Base-by-base conservation (phyloP, 2,113 vertebrate genomes). In the Cyanocitta stelleri region DNA sequence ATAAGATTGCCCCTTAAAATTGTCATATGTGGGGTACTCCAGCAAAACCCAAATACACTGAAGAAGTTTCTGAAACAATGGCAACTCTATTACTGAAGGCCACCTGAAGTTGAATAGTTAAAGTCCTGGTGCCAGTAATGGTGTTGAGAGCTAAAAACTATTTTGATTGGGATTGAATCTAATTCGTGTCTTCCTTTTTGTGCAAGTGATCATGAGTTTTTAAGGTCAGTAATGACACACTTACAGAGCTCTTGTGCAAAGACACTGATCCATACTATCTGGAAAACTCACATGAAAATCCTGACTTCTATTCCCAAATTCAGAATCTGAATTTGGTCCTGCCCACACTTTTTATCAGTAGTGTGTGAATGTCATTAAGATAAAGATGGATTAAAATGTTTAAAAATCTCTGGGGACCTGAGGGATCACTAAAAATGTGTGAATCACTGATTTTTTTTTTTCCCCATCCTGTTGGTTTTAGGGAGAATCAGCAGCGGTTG, bases 401-500 rank as follows among this genome's bases (percentile, higher is more conserved):
- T 35, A 41, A 69, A 80, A 92, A 69, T 6, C 29, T 64, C 16
- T 74, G 51, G 35, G 37, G 17, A 87, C 32, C 26, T 61, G 32
- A 16, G 43, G 17, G 9, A 73, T 75, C 24, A 76, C 43, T 63
- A 59, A 54, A 84, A 75, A 61, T 4, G 3, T 33, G 26, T 46
- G 79, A 92, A 52, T 74, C 23, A 43, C 30, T 91, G 52, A 64
- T 43, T 61, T 79, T 49, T 35, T 35, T 11, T 35, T 35, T 11
- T 20, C 5, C 23, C 7, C 27, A 33, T 90, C 17, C 37, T 89
- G 10, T 59, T 82, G 8, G 91, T 90, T 94, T 35, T 96, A 99
- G 99, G 91, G 99, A 99, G 97, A 99, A 99, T 95, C 99, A 99
- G 97, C 99, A 99, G 97, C 97, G 98, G n/a, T 97, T 99, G 87